A percentile compares a stretch with the other conserved stretches of the same genome.
Conservation (phyloP, 2,888 invertebrate genomes). For the Conistra vaccinii region DNA sequence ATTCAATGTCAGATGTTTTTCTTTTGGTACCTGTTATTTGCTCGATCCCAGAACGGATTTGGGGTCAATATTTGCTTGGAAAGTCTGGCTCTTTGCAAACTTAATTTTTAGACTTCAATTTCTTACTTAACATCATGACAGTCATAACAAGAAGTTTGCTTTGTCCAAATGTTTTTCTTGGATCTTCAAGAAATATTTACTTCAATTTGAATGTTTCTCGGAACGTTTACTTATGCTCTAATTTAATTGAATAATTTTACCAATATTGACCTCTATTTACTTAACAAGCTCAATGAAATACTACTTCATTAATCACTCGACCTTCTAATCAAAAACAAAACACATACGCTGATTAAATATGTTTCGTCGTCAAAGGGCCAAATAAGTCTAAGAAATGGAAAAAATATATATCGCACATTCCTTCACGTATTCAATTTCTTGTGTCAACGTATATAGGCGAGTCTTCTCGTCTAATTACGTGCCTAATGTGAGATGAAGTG, state of each 20-base stretch:
- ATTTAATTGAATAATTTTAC: not conserved
- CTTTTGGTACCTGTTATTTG: constrained; percentile 40
- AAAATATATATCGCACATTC: constrained; percentile 62
- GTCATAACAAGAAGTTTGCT: not conserved
- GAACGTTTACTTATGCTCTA: not conserved
- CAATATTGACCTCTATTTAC: constrained; percentile 2
- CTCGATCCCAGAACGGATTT: constrained; percentile 17
- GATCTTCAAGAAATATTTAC: not conserved
- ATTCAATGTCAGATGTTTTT: constrained; percentile 54
- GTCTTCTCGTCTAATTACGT: constrained; percentile 67
- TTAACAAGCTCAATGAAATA: not conserved
- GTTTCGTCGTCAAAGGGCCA: constrained; percentile 37
- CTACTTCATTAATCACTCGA: too few relatives aligned
- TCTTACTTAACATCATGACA: not conserved
- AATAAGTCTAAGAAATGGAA: constrained; percentile 21
- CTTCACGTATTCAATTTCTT: constrained; percentile 70
- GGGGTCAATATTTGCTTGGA: constrained; percentile 21
- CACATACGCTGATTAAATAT: constrained; percentile 47
- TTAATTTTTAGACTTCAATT: constrained; percentile 3
- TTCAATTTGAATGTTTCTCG: not conserved
- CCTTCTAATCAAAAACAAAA: constrained; percentile 46
- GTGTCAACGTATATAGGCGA: constrained; percentile 66
- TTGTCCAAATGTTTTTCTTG: not conserved
- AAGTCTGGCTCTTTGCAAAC: constrained; percentile 3
- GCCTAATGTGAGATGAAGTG: constrained; percentile 64